Evolutionary conservation across 2,888 invertebrate genomes (phyloP).

Genomic region (Nomada lathburiana): DNA sequence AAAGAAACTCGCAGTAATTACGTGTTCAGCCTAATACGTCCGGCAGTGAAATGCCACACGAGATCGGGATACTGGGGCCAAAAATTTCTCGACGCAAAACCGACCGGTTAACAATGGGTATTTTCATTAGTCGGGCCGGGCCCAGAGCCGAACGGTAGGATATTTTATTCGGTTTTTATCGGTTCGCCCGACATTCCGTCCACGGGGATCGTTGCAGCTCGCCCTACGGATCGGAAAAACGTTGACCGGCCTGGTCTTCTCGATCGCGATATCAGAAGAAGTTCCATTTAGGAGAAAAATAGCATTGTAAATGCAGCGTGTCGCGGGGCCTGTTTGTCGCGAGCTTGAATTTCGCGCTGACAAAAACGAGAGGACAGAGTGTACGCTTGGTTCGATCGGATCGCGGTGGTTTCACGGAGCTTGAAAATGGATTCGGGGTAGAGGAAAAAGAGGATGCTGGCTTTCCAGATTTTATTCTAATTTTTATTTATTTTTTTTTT

Average conservation of each 20-base stretch:
- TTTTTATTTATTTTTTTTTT: no score
- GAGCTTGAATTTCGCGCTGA: constrained; percentile 35
- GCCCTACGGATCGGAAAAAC: constrained; percentile 75
- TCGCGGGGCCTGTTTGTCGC: constrained; percentile 56
- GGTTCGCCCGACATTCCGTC: constrained; percentile 74
- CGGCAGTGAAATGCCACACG: constrained; percentile 63
- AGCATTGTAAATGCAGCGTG: constrained; percentile 65
- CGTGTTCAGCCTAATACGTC: constrained; percentile 58
- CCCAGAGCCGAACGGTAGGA: constrained; percentile 62
- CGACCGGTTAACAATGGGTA: constrained; percentile 75
- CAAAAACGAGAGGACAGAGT: constrained; percentile 25
- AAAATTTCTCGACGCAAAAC: constrained; percentile 68
- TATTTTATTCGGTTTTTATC: constrained; percentile 79
- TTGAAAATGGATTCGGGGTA: constrained; percentile 17
- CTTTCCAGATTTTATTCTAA: no score
- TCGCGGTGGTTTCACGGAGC: constrained; percentile 11
- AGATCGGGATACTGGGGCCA: constrained; percentile 54
- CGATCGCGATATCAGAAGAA: constrained; percentile 72
- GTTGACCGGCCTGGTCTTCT: constrained; percentile 57
- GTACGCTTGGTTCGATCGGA: constrained; percentile 10
- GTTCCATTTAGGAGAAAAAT: constrained; percentile 69
- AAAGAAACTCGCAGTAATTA: constrained; percentile 57
- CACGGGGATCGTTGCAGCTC: constrained; percentile 63
- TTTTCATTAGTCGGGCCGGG: constrained; percentile 76
- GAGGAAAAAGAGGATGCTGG: background rate